Conservation (phyloP, 2,888 invertebrate genomes). For the Cerastoderma edule region DNA sequence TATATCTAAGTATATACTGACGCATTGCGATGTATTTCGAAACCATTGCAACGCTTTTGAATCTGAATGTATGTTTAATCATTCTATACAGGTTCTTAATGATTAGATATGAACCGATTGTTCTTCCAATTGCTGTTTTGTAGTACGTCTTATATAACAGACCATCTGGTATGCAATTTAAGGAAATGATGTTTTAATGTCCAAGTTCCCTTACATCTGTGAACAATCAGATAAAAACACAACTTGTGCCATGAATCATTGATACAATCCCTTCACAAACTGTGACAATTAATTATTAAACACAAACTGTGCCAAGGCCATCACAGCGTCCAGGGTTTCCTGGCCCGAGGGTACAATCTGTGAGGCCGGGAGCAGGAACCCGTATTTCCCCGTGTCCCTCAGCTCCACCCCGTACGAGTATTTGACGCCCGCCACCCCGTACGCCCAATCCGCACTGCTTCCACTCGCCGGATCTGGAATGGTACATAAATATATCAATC, state of each 20-base stretch:
- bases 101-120: too few relatives aligned
- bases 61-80: too few relatives aligned
- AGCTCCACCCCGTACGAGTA: constrained; percentile 95
- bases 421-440: constrained; percentile 90
- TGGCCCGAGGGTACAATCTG: constrained; percentile 90
- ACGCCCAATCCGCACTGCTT: constrained; percentile 93
- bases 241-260: constrained; percentile 29
- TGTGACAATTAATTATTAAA: constrained; percentile 16
- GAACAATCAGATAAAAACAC: too few relatives aligned
- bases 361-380: constrained; percentile 90
- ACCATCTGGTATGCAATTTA: too few relatives aligned
- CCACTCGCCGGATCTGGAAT: constrained; percentile 86
- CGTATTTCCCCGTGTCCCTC: constrained; percentile 91
- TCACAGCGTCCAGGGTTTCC: constrained; percentile 91
- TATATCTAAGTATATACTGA: too few relatives aligned
- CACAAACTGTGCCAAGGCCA: constrained; percentile 86
- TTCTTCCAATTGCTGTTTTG: too few relatives aligned
- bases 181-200: too few relatives aligned
- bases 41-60: too few relatives aligned
- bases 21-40: too few relatives aligned
- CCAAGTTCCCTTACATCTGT: too few relatives aligned
- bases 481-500: constrained; percentile 20
- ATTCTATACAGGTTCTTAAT: too few relatives aligned
- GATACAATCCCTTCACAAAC: background rate
- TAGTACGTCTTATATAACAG: too few relatives aligned